A percentile compares a stretch with the other conserved stretches of the same genome.
phyloP scores from a whole-genome alignment of 2,113 vertebrate genomes.

The Dendropsophus ebraccatus region DNA sequence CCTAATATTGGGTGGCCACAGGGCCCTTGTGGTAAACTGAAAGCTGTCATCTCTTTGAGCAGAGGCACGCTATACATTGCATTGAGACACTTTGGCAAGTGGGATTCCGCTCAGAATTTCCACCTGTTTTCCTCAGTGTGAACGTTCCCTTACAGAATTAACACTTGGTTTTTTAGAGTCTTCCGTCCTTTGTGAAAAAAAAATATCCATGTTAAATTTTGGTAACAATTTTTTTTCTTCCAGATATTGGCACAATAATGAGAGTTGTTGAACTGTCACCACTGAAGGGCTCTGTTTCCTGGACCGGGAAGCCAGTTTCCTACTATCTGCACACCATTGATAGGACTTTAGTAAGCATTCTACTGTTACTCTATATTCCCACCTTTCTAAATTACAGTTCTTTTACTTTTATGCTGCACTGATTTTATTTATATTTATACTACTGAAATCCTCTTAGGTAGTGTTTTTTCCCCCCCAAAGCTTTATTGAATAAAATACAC shows the following conservation, averaged over 20 bases:
- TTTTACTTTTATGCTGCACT: neutral
- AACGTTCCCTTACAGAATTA: too few relatives aligned
- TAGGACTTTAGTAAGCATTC: constrained; percentile 93
- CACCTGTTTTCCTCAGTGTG: too few relatives aligned
- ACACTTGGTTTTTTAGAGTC: too few relatives aligned
- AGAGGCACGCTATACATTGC: too few relatives aligned
- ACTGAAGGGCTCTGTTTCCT: constrained; percentile 95
- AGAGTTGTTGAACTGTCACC: constrained; percentile 97
- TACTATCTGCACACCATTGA: constrained; percentile 99
- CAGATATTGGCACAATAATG: constrained; percentile 99
- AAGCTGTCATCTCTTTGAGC: too few relatives aligned
- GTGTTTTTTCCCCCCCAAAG: neutral
- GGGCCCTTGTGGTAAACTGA: too few relatives aligned
- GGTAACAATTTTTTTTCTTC: constrained; percentile 39
- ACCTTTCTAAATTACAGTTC: neutral
- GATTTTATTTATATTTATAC: neutral
- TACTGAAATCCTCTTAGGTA: neutral
- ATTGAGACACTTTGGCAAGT: too few relatives aligned
- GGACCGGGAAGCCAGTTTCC: constrained; percentile 98
- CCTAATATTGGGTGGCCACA: too few relatives aligned
- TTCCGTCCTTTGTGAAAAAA: too few relatives aligned
- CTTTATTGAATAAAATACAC: too few relatives aligned
- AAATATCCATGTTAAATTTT: too few relatives aligned
- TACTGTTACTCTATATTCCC: neutral
- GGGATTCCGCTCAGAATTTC: too few relatives aligned